Base-by-base conservation (phyloP, 2,888 invertebrate species). In the Cephus spinipes region DNA sequence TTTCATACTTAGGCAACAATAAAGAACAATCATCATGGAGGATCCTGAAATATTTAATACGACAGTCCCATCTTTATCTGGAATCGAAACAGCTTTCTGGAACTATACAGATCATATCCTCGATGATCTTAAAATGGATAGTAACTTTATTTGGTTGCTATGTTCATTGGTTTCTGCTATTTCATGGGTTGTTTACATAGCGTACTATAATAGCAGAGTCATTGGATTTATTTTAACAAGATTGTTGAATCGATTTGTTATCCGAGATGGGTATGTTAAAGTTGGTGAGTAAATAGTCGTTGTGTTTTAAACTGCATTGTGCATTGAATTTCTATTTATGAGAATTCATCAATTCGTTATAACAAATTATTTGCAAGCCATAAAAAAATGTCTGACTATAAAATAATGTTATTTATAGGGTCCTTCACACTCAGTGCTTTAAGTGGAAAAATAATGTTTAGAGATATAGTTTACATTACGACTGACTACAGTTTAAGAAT, bases 361-460 rank as follows among this genome's bases (percentile, higher is more conserved):
- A 71, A 32, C 0, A 71, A 12, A 32, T 32, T 32, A 2, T 31
- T 32, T 31, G 71, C 31, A 31, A 32, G 71, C 1, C 1, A 33
- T 71, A 71, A 3, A 32, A 31, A 15, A 31, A 6, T 71, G 0
- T 71, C 12, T 31, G 11, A 12, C 31, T 71, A 71, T 71, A 34
- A 12, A 15, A 30, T 31, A 71, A 71, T 76, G 69, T 83, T 79
- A 85, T 76, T 92, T 93, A 34, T 91, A 98, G 98, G 99, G 78
- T 99, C 99, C 4, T 95, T 99, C 88, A 98, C 98, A 9, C 93
- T 99, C 77, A 98, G 98, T 91, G 97, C 98, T n/a, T 93, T 99
- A 82, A 97, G 98, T 77, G 99, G 99, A 4, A 99, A 99, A 93
- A 96, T 99, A 77, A 99, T 99, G 99, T 98, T 99, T 92, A 94